Base-by-base conservation (phyloP, 1,140 invertebrate species). In the Zophobas atratus region DNA sequence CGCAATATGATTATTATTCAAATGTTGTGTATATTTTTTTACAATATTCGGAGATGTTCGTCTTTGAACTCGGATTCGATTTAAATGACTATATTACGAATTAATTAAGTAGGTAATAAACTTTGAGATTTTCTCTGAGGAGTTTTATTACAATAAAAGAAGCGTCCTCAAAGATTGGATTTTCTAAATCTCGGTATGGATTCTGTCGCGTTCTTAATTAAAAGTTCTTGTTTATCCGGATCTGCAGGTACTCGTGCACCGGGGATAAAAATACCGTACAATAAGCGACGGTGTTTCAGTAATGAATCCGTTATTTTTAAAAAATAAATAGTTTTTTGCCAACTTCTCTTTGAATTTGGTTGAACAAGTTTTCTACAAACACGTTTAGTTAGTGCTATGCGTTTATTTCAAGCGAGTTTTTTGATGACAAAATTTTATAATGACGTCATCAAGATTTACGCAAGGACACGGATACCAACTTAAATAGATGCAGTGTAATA, bases 161-260 rank as follows among this genome's bases (percentile, higher is more conserved):
- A 38, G 32, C 32, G 70, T 33, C 0, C 38, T 32, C 35, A 51
- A 53, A 53, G 36, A 53, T 70, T 53, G 51, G 41, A 67, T 34
- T 70, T 36, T 33, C 33, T 35, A 70, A 49, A 76, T 70, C 51
- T 70, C 63, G 36, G 6, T 41, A 49, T 46, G 49, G 49, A 76
- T 34, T 51, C 60, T 36, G 6, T 39, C 4, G 57, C 3, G 75
- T 70, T 76, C 75, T 76, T 76, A 76, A 76, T 76, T 76, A 76
- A 76, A 76, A 76, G 75, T 76, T 76, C 63, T 33, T 76, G 33
- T 70, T 33, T 55, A 38, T 34, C 46, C 43, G 53, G 8, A 39
- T 8, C 60, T 67, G 75, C 20, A 20, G 20, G 20, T 20, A 20
- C 20, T 20, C 20, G 20, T 20, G 20, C 20, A 20, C 20, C 20